These are phyloP conservation scores for Alcis repandata DNA, from an alignment of 2,888 invertebrate species.

Conservation along the genomic window DNA sequence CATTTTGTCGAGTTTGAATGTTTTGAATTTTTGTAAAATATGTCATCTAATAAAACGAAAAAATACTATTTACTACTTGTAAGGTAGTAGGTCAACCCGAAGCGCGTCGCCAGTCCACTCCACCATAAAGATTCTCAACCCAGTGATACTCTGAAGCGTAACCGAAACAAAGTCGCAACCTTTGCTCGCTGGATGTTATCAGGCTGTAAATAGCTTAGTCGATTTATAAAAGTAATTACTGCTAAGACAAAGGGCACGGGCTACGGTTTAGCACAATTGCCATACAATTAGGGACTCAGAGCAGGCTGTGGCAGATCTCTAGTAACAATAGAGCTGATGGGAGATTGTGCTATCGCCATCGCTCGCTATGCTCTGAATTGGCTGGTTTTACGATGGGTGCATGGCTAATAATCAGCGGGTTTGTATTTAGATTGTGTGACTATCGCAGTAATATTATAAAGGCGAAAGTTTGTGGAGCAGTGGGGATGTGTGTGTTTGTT, in stretches of 20 bases:
- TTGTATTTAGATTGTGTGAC: slow-evolving; percentile 1
- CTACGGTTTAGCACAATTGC: slow-evolving; percentile 53
- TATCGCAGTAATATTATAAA: no score
- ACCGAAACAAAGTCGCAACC: slow-evolving; percentile 71
- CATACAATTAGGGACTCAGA: slow-evolving; percentile 62
- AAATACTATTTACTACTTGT: not conserved
- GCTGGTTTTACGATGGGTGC: slow-evolving; percentile 64
- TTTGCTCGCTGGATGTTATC: slow-evolving; percentile 67
- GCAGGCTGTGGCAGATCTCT: slow-evolving; percentile 63
- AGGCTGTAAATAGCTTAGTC: slow-evolving; percentile 73
- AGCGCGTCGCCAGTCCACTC: slow-evolving; percentile 6
- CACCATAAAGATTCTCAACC: slow-evolving; percentile 41
- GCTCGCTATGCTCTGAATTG: slow-evolving; percentile 70
- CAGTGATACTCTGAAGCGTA: slow-evolving; percentile 55
- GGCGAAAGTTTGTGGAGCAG: no score
- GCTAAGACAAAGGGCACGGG: slow-evolving; percentile 71
- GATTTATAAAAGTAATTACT: slow-evolving; percentile 77
- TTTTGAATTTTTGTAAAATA: no score
- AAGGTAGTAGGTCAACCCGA: not conserved
- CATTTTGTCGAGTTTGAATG: no score
- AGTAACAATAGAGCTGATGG: slow-evolving; percentile 75
- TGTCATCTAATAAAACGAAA: slow-evolving; percentile 22
- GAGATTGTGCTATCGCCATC: slow-evolving; percentile 74
- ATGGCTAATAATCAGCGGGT: slow-evolving; percentile 35
- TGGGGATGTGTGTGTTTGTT: no score